Percentiles rank a stretch among this genome's conserved stretches.
Evolutionary conservation across 1,140 invertebrate genomes (phyloP).

Genomic region (Aphidius gifuensis): DNA sequence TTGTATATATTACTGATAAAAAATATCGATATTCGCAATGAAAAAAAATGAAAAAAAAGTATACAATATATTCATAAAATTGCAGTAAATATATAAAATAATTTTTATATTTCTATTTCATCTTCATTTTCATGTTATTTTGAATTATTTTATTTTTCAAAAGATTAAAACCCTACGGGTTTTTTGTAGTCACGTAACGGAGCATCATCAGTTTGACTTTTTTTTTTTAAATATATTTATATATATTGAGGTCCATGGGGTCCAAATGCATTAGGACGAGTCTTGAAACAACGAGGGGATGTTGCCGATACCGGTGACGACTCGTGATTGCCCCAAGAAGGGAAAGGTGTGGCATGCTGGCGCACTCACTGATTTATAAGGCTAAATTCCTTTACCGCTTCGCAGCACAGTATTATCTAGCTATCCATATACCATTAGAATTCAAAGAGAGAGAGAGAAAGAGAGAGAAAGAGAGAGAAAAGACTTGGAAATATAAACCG

Average conservation of each 20-base stretch:
- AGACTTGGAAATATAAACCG: background rate
- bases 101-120: too few relatives aligned
- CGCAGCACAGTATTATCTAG: background rate
- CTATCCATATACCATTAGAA: too few relatives aligned
- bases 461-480: too few relatives aligned
- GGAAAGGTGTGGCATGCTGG: constrained; percentile 53
- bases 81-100: too few relatives aligned
- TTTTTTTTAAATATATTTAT: background rate
- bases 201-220: background rate
- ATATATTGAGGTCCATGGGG: background rate
- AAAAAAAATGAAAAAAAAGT: too few relatives aligned
- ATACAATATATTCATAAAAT: too few relatives aligned
- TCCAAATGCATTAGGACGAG: constrained; percentile 9
- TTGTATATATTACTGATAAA: too few relatives aligned
- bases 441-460: too few relatives aligned
- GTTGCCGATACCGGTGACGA: constrained; percentile 39
- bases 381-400: constrained; percentile 46
- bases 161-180: constrained; percentile 17
- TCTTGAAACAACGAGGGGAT: constrained; percentile 24
- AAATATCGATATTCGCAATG: too few relatives aligned
- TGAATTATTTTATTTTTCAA: too few relatives aligned
- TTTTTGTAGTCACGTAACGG: constrained; percentile 26
- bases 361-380: constrained; percentile 56
- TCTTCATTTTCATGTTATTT: too few relatives aligned
- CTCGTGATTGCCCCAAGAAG: constrained; percentile 54